Evolutionary conservation across 2,888 invertebrate genomes (phyloP).

Genomic region (Heterodera filipjevi): DNA sequence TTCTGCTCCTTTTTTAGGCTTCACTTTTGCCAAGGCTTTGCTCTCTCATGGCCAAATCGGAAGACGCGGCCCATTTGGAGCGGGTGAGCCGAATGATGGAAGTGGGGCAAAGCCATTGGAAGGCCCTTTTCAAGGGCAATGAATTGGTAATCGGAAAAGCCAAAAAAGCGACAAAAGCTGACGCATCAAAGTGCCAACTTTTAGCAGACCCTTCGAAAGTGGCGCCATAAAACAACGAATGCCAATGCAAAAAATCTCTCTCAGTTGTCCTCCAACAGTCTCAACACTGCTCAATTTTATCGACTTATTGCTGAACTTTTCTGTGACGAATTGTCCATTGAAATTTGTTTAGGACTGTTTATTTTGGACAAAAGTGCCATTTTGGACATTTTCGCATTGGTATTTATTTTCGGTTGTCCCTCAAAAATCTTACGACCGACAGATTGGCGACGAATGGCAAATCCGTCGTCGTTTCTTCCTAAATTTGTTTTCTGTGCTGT

Average conservation of each 20-base stretch:
- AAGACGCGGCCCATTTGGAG: constrained; percentile 8
- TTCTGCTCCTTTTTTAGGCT: not conserved
- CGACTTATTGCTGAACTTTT: not conserved
- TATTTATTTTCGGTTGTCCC: not conserved
- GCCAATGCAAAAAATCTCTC: not conserved
- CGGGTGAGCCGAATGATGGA: constrained; percentile 6
- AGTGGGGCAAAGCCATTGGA: not conserved
- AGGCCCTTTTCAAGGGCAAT: not conserved
- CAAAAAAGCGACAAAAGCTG: no score
- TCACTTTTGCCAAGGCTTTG: constrained; percentile 2
- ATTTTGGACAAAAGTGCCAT: constrained; percentile 2
- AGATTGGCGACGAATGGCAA: not conserved
- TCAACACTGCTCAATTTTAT: not conserved
- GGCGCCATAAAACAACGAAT: not conserved
- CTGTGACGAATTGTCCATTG: not conserved
- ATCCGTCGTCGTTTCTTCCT: constrained; percentile 4
- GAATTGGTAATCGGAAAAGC: not conserved
- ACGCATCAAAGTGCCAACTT: not conserved
- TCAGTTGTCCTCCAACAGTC: not conserved
- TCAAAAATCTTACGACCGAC: no score
- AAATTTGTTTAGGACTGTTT: not conserved
- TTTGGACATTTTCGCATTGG: not conserved
- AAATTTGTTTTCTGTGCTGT: not conserved
- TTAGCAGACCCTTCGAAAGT: not conserved
- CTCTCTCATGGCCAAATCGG: constrained; percentile 21